A percentile compares a stretch with the other conserved stretches of the same genome.
Evolutionary conservation across 2,888 invertebrate species (phyloP).

Genomic region (Parapristionchus giblindavisi): DNA sequence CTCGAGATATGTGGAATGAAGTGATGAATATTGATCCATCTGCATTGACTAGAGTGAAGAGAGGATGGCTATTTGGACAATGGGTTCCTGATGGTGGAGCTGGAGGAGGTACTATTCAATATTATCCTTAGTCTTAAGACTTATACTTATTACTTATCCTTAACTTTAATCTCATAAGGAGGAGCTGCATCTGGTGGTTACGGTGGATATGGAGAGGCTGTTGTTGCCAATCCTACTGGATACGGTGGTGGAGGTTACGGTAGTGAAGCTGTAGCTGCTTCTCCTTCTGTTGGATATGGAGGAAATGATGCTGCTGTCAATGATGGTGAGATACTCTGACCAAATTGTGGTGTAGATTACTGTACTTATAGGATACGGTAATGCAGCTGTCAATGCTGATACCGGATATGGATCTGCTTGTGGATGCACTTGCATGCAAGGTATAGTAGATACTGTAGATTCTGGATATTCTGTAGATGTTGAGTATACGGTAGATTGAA

Average conservation of each 20-base stretch:
- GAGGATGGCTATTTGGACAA: slow-evolving; percentile 60
- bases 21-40: slow-evolving; percentile 43
- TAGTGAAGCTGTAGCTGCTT: background rate
- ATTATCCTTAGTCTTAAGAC: background rate
- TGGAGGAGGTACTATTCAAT: slow-evolving; percentile 50
- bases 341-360: too few species aligned
- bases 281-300: slow-evolving; percentile 11
- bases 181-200: background rate
- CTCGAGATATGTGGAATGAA: slow-evolving; percentile 63
- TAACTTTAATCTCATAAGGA: background rate
- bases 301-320: slow-evolving; percentile 1
- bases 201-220: slow-evolving; percentile 1
- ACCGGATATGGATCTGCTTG: background rate
- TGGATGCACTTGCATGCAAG: slow-evolving; percentile 38
- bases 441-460: slow-evolving; percentile 4
- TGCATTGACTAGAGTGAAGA: slow-evolving; percentile 41
- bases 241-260: slow-evolving; percentile 28
- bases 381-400: slow-evolving; percentile 13
- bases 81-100: slow-evolving; percentile 60
- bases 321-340: background rate
- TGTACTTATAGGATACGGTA: slow-evolving; percentile 25
- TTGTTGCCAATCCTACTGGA: background rate
- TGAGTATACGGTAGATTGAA: background rate
- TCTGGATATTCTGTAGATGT: background rate
- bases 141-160: background rate